Evolutionary conservation across 2,888 invertebrate species (phyloP), one percentile per base, ranked within the genome.

Genomic region (Masnerella sp.): DNA sequence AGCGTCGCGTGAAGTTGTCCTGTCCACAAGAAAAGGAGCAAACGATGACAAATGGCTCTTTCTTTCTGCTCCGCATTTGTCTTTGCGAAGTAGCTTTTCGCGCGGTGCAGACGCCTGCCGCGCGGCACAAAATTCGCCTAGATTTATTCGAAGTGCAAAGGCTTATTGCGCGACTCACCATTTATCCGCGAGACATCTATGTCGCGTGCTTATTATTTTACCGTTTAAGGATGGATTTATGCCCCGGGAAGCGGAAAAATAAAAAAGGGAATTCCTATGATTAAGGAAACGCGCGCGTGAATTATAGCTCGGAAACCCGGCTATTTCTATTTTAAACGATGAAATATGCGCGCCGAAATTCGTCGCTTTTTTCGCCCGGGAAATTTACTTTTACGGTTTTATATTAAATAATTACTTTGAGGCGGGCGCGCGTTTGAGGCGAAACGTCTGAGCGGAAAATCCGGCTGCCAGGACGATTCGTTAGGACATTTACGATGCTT

Each of bases 31-130:
- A 70, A 70, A 70, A 64, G 45, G 30, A 52, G 62, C 43, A 70
- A 70, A 70, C 70, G 56, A 70, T 70, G 62, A 70, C 62, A 70
- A 62, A 70, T 70, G 58, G 49, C 62, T 70, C 58, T 51, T 58
- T 62, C 56, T 56, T 56, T 58, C 47, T 42, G n/a, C 12, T 40
- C 28, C 22, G 36, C 30, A 42, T 70, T 62, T 58, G 70, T 64
- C 62, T 36, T 34, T 34, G 15, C 51, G 38, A 51, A 36, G 42
- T 15, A 20, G 20, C 28, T 42, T 42, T 52, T 32, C 25, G n/a
- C 28, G 8, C 28, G 0, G 4, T 11, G 11, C 11, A 20, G 40
- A 43, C 15, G 28, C 8, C 18, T 15, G 36, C 34, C 45, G 34
- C 9, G 12, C 12, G 12, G 30, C 14, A 38, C 30, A 51, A 42